Evolutionary conservation across 2,888 invertebrate species (phyloP), one percentile per base, ranked within the genome.

Genomic region (Parnassius orleans): DNA sequence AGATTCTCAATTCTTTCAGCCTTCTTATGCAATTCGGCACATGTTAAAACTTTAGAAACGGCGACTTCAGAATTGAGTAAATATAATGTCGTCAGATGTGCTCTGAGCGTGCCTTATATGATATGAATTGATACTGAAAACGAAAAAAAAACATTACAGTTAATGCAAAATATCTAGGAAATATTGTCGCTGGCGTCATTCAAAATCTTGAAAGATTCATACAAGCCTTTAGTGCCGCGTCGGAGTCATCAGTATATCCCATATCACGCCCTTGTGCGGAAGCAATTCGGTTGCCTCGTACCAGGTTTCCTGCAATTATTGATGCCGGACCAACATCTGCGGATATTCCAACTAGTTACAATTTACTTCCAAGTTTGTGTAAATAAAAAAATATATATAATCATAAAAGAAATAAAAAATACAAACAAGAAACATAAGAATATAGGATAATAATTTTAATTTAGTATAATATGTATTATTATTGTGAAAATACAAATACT

Each of bases 281-380:
- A 47, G 99, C 99, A 71, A 99, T 94, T 65, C 99, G 94, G 87
- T 98, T 98, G 66, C 99, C 99, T 92, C 99, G 99, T 69, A 99
- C 99, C 86, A 99, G 95, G 93, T 99, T 99, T 70, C 99, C 99
- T 74, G 99, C 99, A 94, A 99, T 99, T 76, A 99, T 99, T 73
- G 99, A 99, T 71, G 99, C 99, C 65, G 99, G 99, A 65, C 99
- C 99, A 83, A 99, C 98, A 94, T 99, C 99, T 96, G 95, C 91
- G 86, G 84, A 60, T 60, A 60, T 77, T 64, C 60, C 63, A 64
- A 64, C 60, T 60, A 60, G 60, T 60, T 57, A 64, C 63, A 77
- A 81, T 83, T 84, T 83, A 84, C 51, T 63, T 63, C 63, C 59
- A 63, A 63, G 63, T 55, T 51, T 48, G 14, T 59, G 51, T 59